These are phyloP conservation scores for Sebastes trivittatus DNA, from an alignment of 2,797 vertebrate species.

Conservation along the genomic window DNA sequence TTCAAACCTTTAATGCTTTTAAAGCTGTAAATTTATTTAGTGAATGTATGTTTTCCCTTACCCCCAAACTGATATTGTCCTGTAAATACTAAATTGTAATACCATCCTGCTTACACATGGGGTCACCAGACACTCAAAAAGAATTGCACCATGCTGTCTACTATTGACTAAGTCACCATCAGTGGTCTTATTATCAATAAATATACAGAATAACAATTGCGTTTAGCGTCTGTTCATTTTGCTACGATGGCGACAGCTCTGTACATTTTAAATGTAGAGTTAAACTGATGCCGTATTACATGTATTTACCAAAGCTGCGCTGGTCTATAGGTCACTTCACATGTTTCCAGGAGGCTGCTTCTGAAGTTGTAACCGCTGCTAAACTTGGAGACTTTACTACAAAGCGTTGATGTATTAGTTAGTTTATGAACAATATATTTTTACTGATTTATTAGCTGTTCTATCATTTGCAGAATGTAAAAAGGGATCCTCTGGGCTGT, in stretches of 20 bases:
- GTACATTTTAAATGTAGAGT: background rate
- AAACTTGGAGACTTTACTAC: background rate
- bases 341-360: background rate
- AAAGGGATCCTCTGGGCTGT: background rate
- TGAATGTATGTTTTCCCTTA: conserved; percentile 67
- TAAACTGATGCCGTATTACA: background rate
- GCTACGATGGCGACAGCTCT: background rate
- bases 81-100: conserved; percentile 80
- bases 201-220: conserved; percentile 77
- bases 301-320: conserved; percentile 6
- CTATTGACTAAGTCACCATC: conserved; percentile 91
- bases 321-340: conserved; percentile 1
- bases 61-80: conserved; percentile 48
- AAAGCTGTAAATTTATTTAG: conserved; percentile 61
- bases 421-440: background rate
- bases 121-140: conserved; percentile 66
- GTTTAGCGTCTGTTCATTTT: conserved; percentile 15
- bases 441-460: background rate
- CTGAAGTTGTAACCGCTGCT: background rate
- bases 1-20: conserved; percentile 45
- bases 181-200: conserved; percentile 98
- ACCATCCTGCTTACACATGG: conserved; percentile 73
- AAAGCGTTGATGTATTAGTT: background rate
- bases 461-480: background rate
- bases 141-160: conserved; percentile 72